phyloP scores from a whole-genome alignment of 2,113 vertebrate species.

The Capreolus pygargus region DNA sequence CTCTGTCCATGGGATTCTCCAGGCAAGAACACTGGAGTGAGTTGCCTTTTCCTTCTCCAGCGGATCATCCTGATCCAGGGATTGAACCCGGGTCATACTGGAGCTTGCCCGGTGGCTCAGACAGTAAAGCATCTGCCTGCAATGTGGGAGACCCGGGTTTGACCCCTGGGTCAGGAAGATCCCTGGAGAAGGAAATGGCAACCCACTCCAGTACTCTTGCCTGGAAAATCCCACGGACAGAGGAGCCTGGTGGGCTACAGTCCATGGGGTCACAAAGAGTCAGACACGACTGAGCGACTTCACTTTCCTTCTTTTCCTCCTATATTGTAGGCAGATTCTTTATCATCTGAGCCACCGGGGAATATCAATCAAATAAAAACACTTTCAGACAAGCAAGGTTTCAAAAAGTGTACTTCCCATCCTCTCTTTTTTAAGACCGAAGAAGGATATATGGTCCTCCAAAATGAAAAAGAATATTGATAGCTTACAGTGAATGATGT shows the following conservation, averaged over 20 bases:
- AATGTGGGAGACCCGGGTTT: background rate
- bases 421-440: background rate
- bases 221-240: background rate
- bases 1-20: background rate
- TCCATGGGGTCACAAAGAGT: background rate
- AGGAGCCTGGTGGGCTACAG: background rate
- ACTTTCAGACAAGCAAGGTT: background rate
- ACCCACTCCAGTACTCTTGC: background rate
- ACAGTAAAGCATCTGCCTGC: background rate
- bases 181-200: background rate
- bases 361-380: background rate
- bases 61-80: rapidly evolving
- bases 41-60: background rate
- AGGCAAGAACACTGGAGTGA: background rate
- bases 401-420: background rate
- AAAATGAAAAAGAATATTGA: background rate
- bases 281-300: background rate
- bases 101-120: background rate
- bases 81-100: background rate
- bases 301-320: background rate
- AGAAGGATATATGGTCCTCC: background rate
- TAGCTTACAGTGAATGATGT: background rate
- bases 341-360: background rate
- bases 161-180: background rate
- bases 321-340: background rate